Conservation (phyloP, 2,888 invertebrate species). For the Sylvicola cinctus region DNA sequence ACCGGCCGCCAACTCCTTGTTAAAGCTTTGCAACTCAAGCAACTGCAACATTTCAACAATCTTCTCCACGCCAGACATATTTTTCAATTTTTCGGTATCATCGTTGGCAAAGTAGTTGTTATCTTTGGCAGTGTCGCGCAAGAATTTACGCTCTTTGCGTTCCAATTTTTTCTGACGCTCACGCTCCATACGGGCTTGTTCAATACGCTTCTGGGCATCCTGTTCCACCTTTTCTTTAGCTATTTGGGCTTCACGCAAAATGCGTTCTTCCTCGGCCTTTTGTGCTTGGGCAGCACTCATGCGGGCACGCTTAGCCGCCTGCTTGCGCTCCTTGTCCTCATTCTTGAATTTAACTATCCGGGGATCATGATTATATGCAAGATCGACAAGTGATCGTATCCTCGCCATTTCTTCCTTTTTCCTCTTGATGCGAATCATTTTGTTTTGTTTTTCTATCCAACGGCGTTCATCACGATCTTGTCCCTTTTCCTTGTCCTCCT, state of each 20-base stretch:
- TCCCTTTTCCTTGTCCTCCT: constrained; percentile 96
- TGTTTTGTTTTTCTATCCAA: constrained; percentile 98
- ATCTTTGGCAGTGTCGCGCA: constrained; percentile 59
- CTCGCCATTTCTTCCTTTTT: constrained; percentile 95
- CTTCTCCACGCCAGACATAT: constrained; percentile 84
- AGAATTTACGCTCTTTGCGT: constrained; percentile 66
- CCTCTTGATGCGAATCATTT: constrained; percentile 71
- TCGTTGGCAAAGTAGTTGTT: constrained; percentile 55
- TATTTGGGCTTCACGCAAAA: constrained; percentile 46
- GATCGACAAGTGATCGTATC: constrained; percentile 76
- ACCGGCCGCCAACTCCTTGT: constrained; percentile 41
- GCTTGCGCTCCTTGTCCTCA: constrained; percentile 77
- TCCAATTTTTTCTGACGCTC: constrained; percentile 68
- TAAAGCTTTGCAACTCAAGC: constrained; percentile 52
- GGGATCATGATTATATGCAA: constrained; percentile 87
- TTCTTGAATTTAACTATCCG: constrained; percentile 81
- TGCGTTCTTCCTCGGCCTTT: constrained; percentile 64
- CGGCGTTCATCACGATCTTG: constrained; percentile 89
- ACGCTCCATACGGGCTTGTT: constrained; percentile 64
- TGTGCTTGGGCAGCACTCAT: constrained; percentile 64
- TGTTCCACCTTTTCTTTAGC: constrained; percentile 62
- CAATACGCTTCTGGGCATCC: constrained; percentile 61
- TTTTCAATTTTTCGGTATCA: constrained; percentile 49
- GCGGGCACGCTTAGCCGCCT: constrained; percentile 73
- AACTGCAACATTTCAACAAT: constrained; percentile 64